Base-by-base conservation (phyloP, 2,113 vertebrate genomes). In the Scytalopus superciliaris region DNA sequence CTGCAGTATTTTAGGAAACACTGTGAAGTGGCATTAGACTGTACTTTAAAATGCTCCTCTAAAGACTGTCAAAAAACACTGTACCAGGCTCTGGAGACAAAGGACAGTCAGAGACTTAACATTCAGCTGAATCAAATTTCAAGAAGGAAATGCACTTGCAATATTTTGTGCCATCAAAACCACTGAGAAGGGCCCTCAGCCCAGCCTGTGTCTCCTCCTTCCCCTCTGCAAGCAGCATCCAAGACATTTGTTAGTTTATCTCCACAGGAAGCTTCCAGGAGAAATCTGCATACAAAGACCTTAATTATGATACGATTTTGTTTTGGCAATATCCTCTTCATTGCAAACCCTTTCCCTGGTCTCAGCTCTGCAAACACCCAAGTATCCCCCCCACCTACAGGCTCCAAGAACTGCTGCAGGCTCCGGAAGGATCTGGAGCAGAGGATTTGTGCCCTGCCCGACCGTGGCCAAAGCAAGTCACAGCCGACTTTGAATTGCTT, bases 381-480 rank as follows among this genome's bases (percentile, higher is more conserved):
- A 17, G 22, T 56, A 45, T 42, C 24, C 30, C 57, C 45, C 17
- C 42, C 28, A 57, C 22, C 22, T 49, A 14, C 55, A 66, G 78
- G 8, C 31, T 72, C 44, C 30, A 75, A 7, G 3, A 57, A 47
- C 7, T 0, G 0, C 28, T 30, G 30, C 24, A 53, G 56, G 15
- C 25, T 62, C 49, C 40, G 56, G 62, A 31, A 57, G 30, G 67
- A 75, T 53, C 44, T 73, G 49, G 44, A 45, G 64, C 62, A 77
- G 25, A 68, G 50, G 21, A 67, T 69, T 47, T 75, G 63, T 67
- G 89, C 40, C 0, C 1, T 19, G 35, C 40, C 45, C 1, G 4
- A 39, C 57, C 3, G 2, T 2, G 18, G 53, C 40, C 70, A 73
- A 73, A 76, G 40, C 45, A 84, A 84, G 59, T 37, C 63, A 76